Conservation (phyloP, 2,888 invertebrate species). For the Notodonta ziczac region DNA sequence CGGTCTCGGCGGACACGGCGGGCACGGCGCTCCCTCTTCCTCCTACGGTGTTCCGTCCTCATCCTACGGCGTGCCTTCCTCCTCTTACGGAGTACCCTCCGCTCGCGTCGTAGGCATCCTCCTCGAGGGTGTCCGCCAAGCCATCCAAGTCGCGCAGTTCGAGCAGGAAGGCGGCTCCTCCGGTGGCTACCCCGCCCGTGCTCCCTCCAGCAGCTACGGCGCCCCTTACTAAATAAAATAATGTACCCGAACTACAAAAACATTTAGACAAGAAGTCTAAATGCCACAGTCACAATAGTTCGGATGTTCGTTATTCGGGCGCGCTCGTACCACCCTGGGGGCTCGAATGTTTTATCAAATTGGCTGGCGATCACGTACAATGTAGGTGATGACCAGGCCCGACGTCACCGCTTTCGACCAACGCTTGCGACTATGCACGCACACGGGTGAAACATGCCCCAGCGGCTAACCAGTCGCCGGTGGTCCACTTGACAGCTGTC, state of each 20-base stretch:
- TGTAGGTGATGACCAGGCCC: slow-evolving; percentile 74
- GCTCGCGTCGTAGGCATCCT: slow-evolving; percentile 92
- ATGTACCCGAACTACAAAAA: slow-evolving; percentile 36
- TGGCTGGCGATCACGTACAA: slow-evolving; percentile 75
- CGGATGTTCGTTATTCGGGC: slow-evolving; percentile 67
- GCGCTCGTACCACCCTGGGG: slow-evolving; percentile 51
- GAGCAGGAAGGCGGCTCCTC: slow-evolving; percentile 84
- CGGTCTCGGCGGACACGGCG: slow-evolving; percentile 64
- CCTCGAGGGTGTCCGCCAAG: slow-evolving; percentile 93
- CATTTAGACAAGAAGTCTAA: slow-evolving; percentile 38
- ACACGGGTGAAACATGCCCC: slow-evolving; percentile 66
- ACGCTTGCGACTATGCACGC: slow-evolving; percentile 83
- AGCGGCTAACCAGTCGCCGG: slow-evolving; percentile 72
- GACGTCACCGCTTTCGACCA: slow-evolving; percentile 59
- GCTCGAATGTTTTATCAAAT: slow-evolving; percentile 70
- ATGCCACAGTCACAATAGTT: slow-evolving; percentile 42
- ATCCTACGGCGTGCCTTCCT: slow-evolving; percentile 86
- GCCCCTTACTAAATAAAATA: slow-evolving; percentile 81
- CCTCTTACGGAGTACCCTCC: slow-evolving; percentile 75
- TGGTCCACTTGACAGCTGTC: slow-evolving; percentile 38
- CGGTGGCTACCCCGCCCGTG: slow-evolving; percentile 84
- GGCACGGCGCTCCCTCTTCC: slow-evolving; percentile 87
- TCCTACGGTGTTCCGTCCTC: slow-evolving; percentile 86
- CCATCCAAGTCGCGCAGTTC: slow-evolving; percentile 94
- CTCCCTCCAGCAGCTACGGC: slow-evolving; percentile 89